These are phyloP conservation scores for Eupeodes luniger DNA, from an alignment of 2,888 invertebrate genomes.

Conservation along the genomic window DNA sequence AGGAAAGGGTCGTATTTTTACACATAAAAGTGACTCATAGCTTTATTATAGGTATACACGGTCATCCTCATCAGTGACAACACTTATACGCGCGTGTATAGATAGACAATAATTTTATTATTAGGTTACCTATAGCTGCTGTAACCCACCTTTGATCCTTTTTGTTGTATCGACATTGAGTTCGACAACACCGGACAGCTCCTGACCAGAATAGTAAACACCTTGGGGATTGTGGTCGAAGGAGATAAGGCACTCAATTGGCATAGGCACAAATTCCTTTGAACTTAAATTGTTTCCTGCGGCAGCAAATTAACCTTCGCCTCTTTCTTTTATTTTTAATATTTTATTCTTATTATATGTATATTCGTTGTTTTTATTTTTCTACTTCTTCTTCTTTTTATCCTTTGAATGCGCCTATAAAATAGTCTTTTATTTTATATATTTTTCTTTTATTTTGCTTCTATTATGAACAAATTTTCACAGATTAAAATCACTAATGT, in stretches of 20 bases:
- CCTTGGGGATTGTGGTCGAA: slow-evolving; percentile 84
- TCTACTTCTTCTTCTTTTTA: not conserved
- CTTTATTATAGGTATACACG: not conserved
- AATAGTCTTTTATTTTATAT: not conserved
- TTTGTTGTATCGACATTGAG: slow-evolving; percentile 83
- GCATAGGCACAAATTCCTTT: slow-evolving; percentile 80
- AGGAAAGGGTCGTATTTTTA: slow-evolving; percentile 37
- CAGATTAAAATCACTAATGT: slow-evolving; percentile 43
- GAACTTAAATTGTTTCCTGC: slow-evolving; percentile 57
- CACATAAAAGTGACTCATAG: slow-evolving; percentile 45
- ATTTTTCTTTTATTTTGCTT: not conserved
- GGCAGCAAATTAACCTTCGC: slow-evolving; percentile 46
- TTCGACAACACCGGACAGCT: slow-evolving; percentile 83
- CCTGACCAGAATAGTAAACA: slow-evolving; percentile 84
- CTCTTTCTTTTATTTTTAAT: slow-evolving; percentile 20
- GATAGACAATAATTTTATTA: not conserved
- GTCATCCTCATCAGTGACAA: not conserved
- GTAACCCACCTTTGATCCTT: slow-evolving; percentile 82
- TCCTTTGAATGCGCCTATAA: slow-evolving; percentile 18
- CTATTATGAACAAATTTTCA: slow-evolving; percentile 16
- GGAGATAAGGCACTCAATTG: slow-evolving; percentile 84
- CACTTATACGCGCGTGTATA: not conserved
- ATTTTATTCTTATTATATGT: slow-evolving; percentile 1
- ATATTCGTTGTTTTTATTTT: not conserved
- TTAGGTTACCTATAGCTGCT: too few species aligned